Conservation (phyloP, 2,113 vertebrate species). For the Piprites chloris region DNA sequence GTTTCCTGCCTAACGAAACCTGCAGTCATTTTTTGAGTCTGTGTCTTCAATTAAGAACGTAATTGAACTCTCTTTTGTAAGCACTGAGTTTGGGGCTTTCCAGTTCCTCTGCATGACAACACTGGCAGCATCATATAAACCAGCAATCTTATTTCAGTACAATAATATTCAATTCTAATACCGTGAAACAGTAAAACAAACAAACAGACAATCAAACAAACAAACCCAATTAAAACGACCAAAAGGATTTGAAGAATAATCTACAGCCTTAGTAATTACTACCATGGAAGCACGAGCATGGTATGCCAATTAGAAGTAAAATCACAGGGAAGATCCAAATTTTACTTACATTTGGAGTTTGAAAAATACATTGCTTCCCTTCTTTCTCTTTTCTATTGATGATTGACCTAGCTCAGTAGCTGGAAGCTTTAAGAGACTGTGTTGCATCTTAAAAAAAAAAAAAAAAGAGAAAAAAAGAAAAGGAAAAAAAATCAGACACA, state of each 20-base stretch:
- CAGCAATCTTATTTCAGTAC: not conserved
- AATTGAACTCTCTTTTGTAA: slow-evolving; percentile 16
- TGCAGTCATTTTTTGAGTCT: slow-evolving; percentile 16
- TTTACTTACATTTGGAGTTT: not conserved
- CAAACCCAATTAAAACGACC: not conserved
- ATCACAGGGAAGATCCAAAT: not conserved
- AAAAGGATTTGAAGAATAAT: not conserved
- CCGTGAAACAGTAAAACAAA: not conserved
- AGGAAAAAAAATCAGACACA: not conserved
- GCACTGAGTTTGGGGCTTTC: slow-evolving; percentile 24
- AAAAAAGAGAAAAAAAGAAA: not conserved
- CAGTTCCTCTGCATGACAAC: slow-evolving; percentile 5
- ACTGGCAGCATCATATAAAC: not conserved
- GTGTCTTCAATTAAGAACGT: not conserved
- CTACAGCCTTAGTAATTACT: not conserved
- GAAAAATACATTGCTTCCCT: not conserved
- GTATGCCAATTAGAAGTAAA: not conserved
- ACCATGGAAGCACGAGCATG: not conserved
- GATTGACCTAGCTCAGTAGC: not conserved
- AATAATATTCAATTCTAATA: not conserved
- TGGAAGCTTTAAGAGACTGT: not conserved
- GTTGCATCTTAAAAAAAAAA: not conserved
- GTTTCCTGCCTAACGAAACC: slow-evolving; percentile 25
- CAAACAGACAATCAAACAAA: accelerated
- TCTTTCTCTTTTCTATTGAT: not conserved